Evolutionary conservation across 2,113 vertebrate species (phyloP), one percentile per base, ranked within the genome.

Genomic region (Micromys minutus): DNA sequence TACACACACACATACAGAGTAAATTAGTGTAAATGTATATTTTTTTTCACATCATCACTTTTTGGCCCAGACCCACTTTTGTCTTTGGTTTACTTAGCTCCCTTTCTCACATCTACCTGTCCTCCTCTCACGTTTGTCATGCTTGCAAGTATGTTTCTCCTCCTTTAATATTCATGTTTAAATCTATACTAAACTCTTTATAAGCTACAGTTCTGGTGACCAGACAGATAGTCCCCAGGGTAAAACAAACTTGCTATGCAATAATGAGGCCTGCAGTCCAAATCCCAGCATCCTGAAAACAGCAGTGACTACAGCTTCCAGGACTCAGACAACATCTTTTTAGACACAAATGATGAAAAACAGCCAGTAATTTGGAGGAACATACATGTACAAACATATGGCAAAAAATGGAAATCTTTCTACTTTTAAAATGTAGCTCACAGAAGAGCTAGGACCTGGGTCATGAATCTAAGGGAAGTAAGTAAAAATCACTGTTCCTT

Each of bases 341-440:
- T 86, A 72, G 39, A 24, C 57, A 95, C 9, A 94, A 88, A 94
- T 10, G 57, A 90, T 93, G 13, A 91, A 94, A 89, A 21, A 12
- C 22, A 47, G 24, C 67, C 71, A 96, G 31, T 31, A 95, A 69
- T 94, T 45, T 84, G 77, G 42, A 84, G 17, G 21, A 90, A 75
- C 19, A 36, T 15, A 55, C 24, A 63, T 16, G 45, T 39, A 92
- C 10, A 95, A 74, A 80, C 17, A 95, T 3, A 16, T 74, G 50
- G 79, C 89, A 79, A 93, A 65, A 1, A 13, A 12, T 47, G 92
- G n/a, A 31, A 84, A 26, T n/a, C n/a, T 22, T 59, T 52, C 26
- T 85, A 69, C 72, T 79, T 90, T 87, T 89, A 75, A 92, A 83
- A 84, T 19, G 34, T 93, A n/a, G 2, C 15, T 87, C 71, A 80